Evolutionary conservation across 2,888 invertebrate species (phyloP), one percentile per base, ranked within the genome.

Genomic region (Stenchaetothrips biformis): DNA sequence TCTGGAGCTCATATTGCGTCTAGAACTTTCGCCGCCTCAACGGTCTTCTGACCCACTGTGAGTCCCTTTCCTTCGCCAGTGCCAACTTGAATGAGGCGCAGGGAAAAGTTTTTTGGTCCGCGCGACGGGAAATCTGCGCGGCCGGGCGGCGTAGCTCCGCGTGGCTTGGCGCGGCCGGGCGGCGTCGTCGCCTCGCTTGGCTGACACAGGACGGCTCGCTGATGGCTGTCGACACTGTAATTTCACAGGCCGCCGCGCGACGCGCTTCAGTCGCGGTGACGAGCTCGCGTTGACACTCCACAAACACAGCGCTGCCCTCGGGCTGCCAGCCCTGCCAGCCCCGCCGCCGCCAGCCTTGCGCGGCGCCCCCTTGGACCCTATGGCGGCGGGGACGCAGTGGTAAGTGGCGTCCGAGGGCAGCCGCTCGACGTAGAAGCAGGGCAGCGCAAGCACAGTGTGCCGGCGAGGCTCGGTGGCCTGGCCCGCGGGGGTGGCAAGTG

Each of bases 191-290:
- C 37, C 37, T 37, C 37, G 37, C 37, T 37, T 37, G 37, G 37
- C 37, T 37, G 37, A 37, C 37, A 37, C 37, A 37, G 37, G 37
- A 37, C 37, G 37, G 37, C 37, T 9, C 21, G 67, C 18, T 67
- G 67, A 67, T 67, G 67, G 67, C 67, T 67, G 67, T n/a, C 67
- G 67, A 67, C 67, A 67, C 67, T 67, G 67, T 67, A 67, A 67
- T 67, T 67, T 67, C 67, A 67, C 67, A 67, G 67, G 18, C 67
- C 67, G 67, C 67, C 67, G 67, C 67, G 21, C 67, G 67, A n/a
- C 67, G 67, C 67, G 67, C 67, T 67, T 67, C 67, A 67, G 67
- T 67, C 67, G 67, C 67, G 67, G 21, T 67, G 67, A 67, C 67
- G 67, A 67, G 67, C 67, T 67, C 67, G 67, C 67, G 67, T n/a